phyloP scores from a whole-genome alignment of 92 coral and sea anemone genomes.

The Diadumene lineata region DNA sequence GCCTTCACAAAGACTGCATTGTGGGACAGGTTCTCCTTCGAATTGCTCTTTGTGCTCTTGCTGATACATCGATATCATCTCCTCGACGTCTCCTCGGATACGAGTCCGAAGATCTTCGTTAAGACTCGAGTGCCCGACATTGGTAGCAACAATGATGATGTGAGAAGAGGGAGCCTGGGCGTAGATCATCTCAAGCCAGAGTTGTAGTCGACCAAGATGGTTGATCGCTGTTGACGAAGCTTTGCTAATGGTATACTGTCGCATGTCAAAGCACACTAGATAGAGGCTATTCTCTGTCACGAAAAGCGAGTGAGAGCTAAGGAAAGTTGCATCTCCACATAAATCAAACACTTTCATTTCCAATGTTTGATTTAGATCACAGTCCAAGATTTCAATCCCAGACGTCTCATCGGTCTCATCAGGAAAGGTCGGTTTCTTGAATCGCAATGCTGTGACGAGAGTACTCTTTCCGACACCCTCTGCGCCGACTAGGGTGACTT shows the following conservation, averaged over 20 bases:
- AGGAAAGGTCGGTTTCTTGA: slow-evolving; percentile 50
- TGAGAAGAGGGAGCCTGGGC: slow-evolving; percentile 85
- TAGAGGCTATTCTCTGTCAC: slow-evolving; percentile 82
- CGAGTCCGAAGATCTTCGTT: slow-evolving; percentile 65
- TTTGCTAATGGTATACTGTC: slow-evolving; percentile 71
- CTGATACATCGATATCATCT: slow-evolving; percentile 67
- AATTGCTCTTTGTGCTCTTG: slow-evolving; percentile 72
- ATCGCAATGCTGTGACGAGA: slow-evolving; percentile 54
- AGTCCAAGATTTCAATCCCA: slow-evolving; percentile 63
- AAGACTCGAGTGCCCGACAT: slow-evolving; percentile 75
- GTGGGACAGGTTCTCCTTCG: slow-evolving; percentile 75
- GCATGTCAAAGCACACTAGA: slow-evolving; percentile 80
- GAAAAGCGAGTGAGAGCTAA: slow-evolving; percentile 66
- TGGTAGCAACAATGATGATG: slow-evolving; percentile 72
- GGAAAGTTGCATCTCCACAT: slow-evolving; percentile 64
- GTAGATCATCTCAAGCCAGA: slow-evolving; percentile 80
- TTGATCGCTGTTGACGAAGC: slow-evolving; percentile 44
- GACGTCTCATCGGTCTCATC: slow-evolving; percentile 51
- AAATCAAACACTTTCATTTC: slow-evolving; percentile 75
- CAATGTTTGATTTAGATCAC: slow-evolving; percentile 54
- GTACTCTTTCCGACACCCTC: slow-evolving; percentile 74
- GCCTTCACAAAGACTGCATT: slow-evolving; percentile 79
- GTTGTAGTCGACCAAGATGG: slow-evolving; percentile 72
- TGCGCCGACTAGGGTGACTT: slow-evolving; percentile 74
- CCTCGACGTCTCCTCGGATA: slow-evolving; percentile 81